Percentiles rank a stretch among this genome's conserved stretches.
Evolutionary conservation across 2,113 vertebrate species (phyloP).

Genomic region (Gavialis gangeticus): DNA sequence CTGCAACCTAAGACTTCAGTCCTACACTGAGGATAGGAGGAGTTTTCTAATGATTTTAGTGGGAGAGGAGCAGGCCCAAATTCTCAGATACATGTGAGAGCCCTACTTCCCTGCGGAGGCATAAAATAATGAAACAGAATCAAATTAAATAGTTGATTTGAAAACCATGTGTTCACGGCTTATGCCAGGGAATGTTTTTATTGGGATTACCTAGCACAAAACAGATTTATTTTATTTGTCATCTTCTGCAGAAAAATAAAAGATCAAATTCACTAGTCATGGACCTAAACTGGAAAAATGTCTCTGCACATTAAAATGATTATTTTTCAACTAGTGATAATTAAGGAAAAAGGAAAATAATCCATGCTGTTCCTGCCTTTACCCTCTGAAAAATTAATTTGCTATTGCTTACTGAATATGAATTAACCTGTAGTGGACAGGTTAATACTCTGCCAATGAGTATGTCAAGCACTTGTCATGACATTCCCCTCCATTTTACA

Average conservation of each 20-base stretch:
- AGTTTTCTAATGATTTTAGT: background rate
- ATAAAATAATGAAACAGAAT: background rate
- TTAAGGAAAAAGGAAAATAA: slow-evolving; percentile 3
- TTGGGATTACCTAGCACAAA: fast-evolving
- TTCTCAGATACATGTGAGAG: background rate
- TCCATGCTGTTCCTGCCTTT: background rate
- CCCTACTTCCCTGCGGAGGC: background rate
- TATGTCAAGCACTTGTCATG: slow-evolving; percentile 1
- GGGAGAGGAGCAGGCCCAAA: background rate
- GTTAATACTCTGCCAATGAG: background rate
- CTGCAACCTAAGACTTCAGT: background rate
- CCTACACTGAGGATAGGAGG: background rate
- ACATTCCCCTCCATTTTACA: background rate
- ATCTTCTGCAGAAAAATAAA: background rate
- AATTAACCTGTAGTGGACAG: background rate
- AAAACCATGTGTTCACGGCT: background rate
- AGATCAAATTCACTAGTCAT: background rate
- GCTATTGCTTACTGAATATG: background rate
- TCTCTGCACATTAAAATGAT: background rate
- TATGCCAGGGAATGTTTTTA: background rate
- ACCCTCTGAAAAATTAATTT: background rate
- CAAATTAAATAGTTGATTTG: background rate
- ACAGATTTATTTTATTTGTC: background rate
- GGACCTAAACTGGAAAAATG: background rate
- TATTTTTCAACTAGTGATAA: slow-evolving; percentile 1